Base-by-base conservation (phyloP, 64 coral and sea anemone genomes). In the Stylophora pistillata region DNA sequence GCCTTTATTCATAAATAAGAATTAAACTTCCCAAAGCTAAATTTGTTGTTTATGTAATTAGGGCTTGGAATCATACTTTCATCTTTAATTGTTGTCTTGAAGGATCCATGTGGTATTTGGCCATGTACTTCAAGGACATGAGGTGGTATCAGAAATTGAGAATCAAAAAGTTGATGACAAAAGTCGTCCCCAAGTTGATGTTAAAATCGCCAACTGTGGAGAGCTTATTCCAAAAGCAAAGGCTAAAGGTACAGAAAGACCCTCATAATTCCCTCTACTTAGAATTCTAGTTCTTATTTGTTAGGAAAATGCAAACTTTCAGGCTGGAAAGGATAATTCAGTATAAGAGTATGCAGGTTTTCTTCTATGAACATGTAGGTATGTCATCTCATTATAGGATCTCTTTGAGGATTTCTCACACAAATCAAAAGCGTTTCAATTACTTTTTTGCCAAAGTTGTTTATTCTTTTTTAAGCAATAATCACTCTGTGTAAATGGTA, bases 171-270 rank as follows among this genome's bases (percentile, higher is more conserved):
- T 91, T 55, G 92, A 98, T 80, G 89, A 89, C 15, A 98, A 98
- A 57, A 98, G 91, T 76, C 74, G 86, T 37, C 96, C 96, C 25
- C 27, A 72, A 30, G 87, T 73, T 54, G 91, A 98, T 88, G 86
- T 98, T 20, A 89, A 73, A 77, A 90, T 98, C 13, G 71, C 63
- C 32, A 98, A 98, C 73, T 98, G 96, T 90, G 96, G 96, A 13
- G 96, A 98, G 79, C 86, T 98, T 57, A 93, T 98, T 62, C 96
- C 96, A 0, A 98, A 98, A 86, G 89, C 93, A 34, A 92, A 89
- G 77, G 89, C 87, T 18, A 98, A 98, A 93, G 93, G 93, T 95
- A 86, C 9, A 47, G 16, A 23, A 53, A 23, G 23, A 52, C 15
- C 7, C 34, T 78, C 17, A 10, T 20, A 21, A 56, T 2, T 23